Base-by-base conservation (phyloP, 2,888 invertebrate genomes). In the Tenthredo livida region DNA sequence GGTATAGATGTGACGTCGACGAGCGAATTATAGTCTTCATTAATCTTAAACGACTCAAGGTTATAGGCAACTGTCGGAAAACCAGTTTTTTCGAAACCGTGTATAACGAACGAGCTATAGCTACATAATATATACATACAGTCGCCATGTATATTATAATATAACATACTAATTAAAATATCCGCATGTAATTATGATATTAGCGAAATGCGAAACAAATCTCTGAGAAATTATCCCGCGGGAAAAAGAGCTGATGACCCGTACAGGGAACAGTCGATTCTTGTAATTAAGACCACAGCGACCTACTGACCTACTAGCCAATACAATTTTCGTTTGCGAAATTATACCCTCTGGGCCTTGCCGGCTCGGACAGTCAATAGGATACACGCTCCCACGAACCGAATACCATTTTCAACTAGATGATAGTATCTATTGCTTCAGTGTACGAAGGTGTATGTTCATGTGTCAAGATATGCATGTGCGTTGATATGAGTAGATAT, bases 281-380 rank as follows among this genome's bases (percentile, higher is more conserved):
- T 85, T 85, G 89, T 89, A 90, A 91, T 91, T 90, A 91, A 90
- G 88, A 88, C 88, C 89, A 87, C 88, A 87, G 86, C 88, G 91
- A 89, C 91, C 91, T 85, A 91, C 90, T 91, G 89, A 91, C 91
- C 90, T 87, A 91, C 89, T 89, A 87, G 82, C 37, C 54, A 25
- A 21, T 25, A 58, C 40, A 61, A 83, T 80, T 82, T 85, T 85
- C 67, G 65, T 75, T 78, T 77, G 84, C 77, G 17, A 78, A 84
- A 84, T 77, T 43, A 67, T 75, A 37, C 43, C 72, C 84, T 75
- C 77, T 50, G 77, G 50, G 29, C 29, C 15, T 47, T 15, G 17
- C 50, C 29, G 25, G 12, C 29, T 77, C 21, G 37, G 15, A 43
- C 29, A 78, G n/a, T 75, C 78, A 29, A 65, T 61, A 43, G 67